Base-by-base conservation (phyloP, 2,888 invertebrate species). In the Noctua janthe region DNA sequence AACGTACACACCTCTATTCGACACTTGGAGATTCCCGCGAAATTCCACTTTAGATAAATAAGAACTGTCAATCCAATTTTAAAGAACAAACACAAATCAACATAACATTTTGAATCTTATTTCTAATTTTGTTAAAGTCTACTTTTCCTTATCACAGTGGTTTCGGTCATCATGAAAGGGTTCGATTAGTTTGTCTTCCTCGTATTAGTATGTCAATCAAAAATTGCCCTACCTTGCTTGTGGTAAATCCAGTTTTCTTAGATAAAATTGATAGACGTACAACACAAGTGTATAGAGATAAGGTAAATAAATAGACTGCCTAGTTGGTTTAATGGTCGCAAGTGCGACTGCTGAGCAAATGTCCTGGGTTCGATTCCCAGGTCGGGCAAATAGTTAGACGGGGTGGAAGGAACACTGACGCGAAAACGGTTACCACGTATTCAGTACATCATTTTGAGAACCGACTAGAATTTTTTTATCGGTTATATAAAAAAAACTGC, bases 191-290 rank as follows among this genome's bases (percentile, higher is more conserved):
- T 54, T 23, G 66, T 73, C 47, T 74, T 15, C 39, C 39, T 15
- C 62, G 62, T 76, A 64, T 83, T 71, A 76, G 15, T 59, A n/a
- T 15, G 76, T 87, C 71, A 76, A 87, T 82, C 85, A 82, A 76
- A n/a, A 72, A 20, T 74, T 43, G 15, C 10, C n/a, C 39, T 11
- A 76, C 49, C 64, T 39, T 13, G n/a, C 56, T 76, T 47, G 69
- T 59, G 59, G 73, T 69, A 76, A 80, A 66, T 72, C 47, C 43
- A 62, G 56, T 70, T 73, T 69, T 47, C 47, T 47, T 43, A 75
- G 85, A 86, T 87, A 84, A 76, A 29, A 23, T 56, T 51, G 84
- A 76, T 79, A 67, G 29, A 76, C 17, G 20, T 76, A 66, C 39
- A 35, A 51, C 39, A 11, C 23, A 15, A 23, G 66, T 66, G 56